These are phyloP conservation scores for Sander lucioperca DNA, from an alignment of 2,113 vertebrate genomes.

Conservation along the genomic window DNA sequence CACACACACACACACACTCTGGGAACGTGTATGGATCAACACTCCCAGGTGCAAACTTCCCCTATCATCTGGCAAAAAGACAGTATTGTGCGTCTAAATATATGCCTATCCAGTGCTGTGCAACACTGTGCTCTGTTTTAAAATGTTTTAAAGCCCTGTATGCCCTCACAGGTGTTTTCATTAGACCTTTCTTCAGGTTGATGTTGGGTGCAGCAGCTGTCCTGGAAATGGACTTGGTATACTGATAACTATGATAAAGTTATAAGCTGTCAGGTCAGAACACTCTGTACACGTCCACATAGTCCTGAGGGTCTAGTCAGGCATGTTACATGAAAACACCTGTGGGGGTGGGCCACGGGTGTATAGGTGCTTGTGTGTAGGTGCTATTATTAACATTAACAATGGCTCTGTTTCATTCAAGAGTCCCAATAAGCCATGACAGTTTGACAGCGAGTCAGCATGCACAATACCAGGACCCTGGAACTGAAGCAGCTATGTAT, in stretches of 20 bases:
- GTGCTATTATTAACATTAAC: background rate
- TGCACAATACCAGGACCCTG: background rate
- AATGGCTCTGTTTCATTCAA: background rate
- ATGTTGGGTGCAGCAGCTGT: background rate
- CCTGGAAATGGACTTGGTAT: background rate
- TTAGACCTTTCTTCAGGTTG: background rate
- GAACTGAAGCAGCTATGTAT: background rate
- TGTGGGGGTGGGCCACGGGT: background rate
- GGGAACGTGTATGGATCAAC: conserved; percentile 52
- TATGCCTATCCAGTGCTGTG: background rate
- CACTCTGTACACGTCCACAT: background rate
- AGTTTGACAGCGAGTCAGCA: background rate
- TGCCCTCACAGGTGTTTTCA: background rate
- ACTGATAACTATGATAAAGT: background rate
- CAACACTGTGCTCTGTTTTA: background rate
- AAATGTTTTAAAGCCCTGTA: background rate
- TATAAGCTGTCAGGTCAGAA: background rate
- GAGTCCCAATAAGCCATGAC: background rate
- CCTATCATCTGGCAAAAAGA: background rate
- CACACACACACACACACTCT: conserved; percentile 39
- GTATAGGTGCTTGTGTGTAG: background rate
- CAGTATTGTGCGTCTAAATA: background rate
- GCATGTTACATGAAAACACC: background rate
- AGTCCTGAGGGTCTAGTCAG: background rate
- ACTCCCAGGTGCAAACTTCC: conserved; percentile 46